A percentile compares a stretch with the other conserved stretches of the same genome.
Evolutionary conservation across 2,797 vertebrate species (phyloP).

Genomic region (Crenichthys baileyi): DNA sequence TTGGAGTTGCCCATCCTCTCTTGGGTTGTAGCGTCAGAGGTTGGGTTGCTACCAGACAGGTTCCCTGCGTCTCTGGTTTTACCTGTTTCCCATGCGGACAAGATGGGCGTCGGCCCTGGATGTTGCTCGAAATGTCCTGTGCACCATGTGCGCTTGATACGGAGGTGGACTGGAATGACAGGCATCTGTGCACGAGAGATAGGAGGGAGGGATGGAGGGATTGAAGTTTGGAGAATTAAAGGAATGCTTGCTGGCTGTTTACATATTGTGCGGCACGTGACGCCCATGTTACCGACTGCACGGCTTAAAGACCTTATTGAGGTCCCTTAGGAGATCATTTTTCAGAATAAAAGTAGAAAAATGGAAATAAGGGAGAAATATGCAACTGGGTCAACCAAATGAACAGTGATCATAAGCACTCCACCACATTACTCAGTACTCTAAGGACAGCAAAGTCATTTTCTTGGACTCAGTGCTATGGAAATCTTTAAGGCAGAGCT

Average conservation of each 20-base stretch:
- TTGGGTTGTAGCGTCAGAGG: conserved; percentile 11
- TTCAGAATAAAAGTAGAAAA: too few species aligned
- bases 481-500: background rate
- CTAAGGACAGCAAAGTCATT: background rate
- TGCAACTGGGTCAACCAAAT: background rate
- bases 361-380: too few species aligned
- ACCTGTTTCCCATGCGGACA: conserved; percentile 71
- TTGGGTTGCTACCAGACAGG: conserved; percentile 38
- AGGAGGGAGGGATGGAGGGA: background rate
- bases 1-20: conserved; percentile 51
- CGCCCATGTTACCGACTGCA: background rate
- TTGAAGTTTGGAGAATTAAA: background rate
- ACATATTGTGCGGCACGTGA: conserved; percentile 23
- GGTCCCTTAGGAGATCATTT: background rate
- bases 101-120: conserved; percentile 58
- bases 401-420: background rate
- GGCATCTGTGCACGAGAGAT: conserved; percentile 50
- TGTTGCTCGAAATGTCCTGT: conserved; percentile 21
- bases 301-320: background rate
- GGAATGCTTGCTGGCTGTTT: conserved; percentile 19
- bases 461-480: background rate
- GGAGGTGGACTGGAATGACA: conserved; percentile 55
- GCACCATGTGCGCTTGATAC: conserved; percentile 6
- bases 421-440: background rate
- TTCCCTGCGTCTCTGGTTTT: conserved; percentile 69